Evolutionary conservation across 2,113 vertebrate genomes (phyloP), one percentile per base, ranked within the genome.

Genomic region (Psilopogon haemacephalus): DNA sequence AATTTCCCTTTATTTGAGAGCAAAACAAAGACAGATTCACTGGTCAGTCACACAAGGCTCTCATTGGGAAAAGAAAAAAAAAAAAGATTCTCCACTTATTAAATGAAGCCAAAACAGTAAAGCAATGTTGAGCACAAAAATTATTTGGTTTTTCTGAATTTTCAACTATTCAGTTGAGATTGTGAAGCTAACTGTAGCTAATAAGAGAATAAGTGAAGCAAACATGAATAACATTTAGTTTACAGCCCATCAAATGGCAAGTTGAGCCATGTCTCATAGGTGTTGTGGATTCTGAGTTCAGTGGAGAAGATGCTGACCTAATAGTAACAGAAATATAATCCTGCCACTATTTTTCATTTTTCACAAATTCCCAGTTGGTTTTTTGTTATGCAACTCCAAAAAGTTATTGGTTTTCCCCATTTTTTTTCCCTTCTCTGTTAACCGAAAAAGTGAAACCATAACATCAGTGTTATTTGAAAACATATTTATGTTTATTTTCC

Each of bases 401-500:
- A 94, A 86, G 44, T 91, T 95, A 85, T 76, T 92, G 59, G 5
- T 81, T 81, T 56, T 46, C 30, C 14, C 28, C 10, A 3, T 8
- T 50, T 82, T 93, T 26, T 93, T 90, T 91, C 75, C 60, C 52
- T 73, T 82, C 65, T 91, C 62, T 85, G 54, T 88, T 85, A 94
- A 88, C 96, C 89, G 96, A 97, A 97, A 97, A 96, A 97, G 88
- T 63, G 62, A 97, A 96, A 95, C 91, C 93, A 88, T 75, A 97
- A 97, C 91, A 97, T 95, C 86, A 73, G 86, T 90, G 91, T 96
- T 97, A 92, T 97, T 97, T 97, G 94, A 95, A 98, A 98, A 98
- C 94, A 98, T 97, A 97, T 98, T 98, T 97, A 97, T 97, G 95
- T 98, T 97, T 97, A 95, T 97, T 98, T 98, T 97, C 86, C 87